phyloP scores from a whole-genome alignment of 2,888 invertebrate species.

The Synanthedon andrenaeformis region DNA sequence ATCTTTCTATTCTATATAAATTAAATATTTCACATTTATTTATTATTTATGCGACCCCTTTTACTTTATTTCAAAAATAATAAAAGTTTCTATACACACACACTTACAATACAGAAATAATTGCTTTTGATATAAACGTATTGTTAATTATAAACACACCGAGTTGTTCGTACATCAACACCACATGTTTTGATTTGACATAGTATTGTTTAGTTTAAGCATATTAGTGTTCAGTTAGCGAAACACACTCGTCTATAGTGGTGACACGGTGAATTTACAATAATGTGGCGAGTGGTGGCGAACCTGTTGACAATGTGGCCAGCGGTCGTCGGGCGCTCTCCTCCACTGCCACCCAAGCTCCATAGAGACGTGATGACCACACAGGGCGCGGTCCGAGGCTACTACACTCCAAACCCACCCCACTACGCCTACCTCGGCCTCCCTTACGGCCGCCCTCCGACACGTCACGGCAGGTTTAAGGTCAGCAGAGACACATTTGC shows the following conservation, averaged over 20 bases:
- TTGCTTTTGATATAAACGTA: no score
- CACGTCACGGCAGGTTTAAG: slow-evolving; percentile 39
- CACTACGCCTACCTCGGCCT: slow-evolving; percentile 53
- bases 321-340: slow-evolving; percentile 8
- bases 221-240: not conserved
- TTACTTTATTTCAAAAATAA: no score
- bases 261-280: not conserved
- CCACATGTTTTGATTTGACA: no score
- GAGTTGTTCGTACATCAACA: no score
- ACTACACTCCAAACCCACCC: slow-evolving; percentile 30
- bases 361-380: slow-evolving; percentile 37
- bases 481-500: slow-evolving; percentile 34
- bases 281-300: slow-evolving; percentile 3
- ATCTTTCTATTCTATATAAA: no score
- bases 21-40: no score
- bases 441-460: slow-evolving; percentile 47
- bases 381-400: slow-evolving; percentile 48
- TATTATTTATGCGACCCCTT: no score
- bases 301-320: slow-evolving; percentile 10
- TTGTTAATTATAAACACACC: no score
- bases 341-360: slow-evolving; percentile 13
- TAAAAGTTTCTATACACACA: no score
- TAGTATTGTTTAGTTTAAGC: no score
- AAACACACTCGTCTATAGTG: not conserved
- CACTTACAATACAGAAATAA: no score